Evolutionary conservation across 2,888 invertebrate species (phyloP), one percentile per base, ranked within the genome.

Genomic region (Drosophila paramelanica): DNA sequence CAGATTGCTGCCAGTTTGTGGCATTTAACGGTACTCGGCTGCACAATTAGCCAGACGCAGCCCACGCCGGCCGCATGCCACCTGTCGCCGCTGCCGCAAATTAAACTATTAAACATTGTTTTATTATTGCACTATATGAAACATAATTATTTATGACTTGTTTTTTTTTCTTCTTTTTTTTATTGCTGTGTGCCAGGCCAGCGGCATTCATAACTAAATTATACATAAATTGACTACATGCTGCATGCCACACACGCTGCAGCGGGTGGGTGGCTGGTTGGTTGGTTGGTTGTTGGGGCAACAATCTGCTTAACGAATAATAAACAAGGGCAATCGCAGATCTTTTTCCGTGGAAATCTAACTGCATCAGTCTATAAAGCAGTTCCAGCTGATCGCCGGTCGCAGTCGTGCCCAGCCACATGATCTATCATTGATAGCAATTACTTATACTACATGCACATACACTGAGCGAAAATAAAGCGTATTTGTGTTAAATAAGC

Each of bases 121-220:
- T 83, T 81, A 81, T 84, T 75, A 84, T 79, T 83, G 70, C 71
- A 79, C 84, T 73, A 66, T 75, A 67, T 67, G 53, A 51, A 67
- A 68, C 36, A 36, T 36, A 1, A 36, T 36, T 36, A 36, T 13
- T 36, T 61, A 67, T 57, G 17, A 17, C 1, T 17, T 17, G 17
- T 17, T 43, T 65, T 50, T 43, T 45, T 56, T 38, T 43, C 58
- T 62, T 47, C 42, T 52, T 68, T 56, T 53, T 68, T 17, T 17
- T 17, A 17, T 17, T 17, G 17, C 17, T 17, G 17, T 17, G 43
- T 64, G 46, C 8, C 53, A 50, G 33, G 39, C 27, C 27, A 43
- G 43, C 43, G 20, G 61, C 78, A 76, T 65, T 82, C 87, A 87
- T 77, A 80, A 77, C 82, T 87, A 82, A 82, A 85, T 87, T 85